Evolutionary conservation across 2,113 vertebrate species (phyloP).

Genomic region (Bostrychus sinensis): DNA sequence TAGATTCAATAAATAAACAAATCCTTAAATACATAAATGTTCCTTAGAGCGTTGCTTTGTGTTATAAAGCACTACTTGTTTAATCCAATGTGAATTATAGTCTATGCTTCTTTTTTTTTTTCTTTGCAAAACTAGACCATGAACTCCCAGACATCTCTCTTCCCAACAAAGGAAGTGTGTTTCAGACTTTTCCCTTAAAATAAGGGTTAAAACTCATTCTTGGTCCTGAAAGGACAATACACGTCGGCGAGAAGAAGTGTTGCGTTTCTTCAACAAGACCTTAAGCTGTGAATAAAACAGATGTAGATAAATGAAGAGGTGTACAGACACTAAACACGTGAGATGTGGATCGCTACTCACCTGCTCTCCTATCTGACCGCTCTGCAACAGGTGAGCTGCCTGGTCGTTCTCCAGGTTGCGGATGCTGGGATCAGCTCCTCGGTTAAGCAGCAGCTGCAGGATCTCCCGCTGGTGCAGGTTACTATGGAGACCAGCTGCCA

Average conservation of each 20-base stretch:
- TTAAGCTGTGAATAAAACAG: conserved; percentile 80
- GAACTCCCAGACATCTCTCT: conserved; percentile 51
- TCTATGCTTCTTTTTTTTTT: neutral
- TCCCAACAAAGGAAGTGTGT: conserved; percentile 50
- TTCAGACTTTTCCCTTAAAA: conserved; percentile 58
- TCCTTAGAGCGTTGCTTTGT: conserved; percentile 5
- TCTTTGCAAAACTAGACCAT: conserved; percentile 12
- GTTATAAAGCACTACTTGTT: conserved; percentile 22
- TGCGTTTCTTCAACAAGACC: conserved; percentile 86
- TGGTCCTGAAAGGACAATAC: conserved; percentile 83
- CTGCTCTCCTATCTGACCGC: conserved; percentile 82
- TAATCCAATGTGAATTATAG: conserved; percentile 48
- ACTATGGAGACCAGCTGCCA: conserved; percentile 88
- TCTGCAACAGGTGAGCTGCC: conserved; percentile 86
- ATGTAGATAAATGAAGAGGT: neutral
- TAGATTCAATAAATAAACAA: conserved; percentile 21
- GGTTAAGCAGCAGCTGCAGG: conserved; percentile 81
- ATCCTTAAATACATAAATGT: conserved; percentile 18
- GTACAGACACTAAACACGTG: neutral
- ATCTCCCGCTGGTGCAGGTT: conserved; percentile 83
- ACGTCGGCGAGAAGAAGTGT: conserved; percentile 78
- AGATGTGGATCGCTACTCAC: conserved; percentile 66
- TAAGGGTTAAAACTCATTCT: conserved; percentile 75
- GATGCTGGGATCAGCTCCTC: conserved; percentile 85
- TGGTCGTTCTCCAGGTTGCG: conserved; percentile 93